phyloP scores from a whole-genome alignment of 92 coral and sea anemone genomes.

The Siderastrea siderea region DNA sequence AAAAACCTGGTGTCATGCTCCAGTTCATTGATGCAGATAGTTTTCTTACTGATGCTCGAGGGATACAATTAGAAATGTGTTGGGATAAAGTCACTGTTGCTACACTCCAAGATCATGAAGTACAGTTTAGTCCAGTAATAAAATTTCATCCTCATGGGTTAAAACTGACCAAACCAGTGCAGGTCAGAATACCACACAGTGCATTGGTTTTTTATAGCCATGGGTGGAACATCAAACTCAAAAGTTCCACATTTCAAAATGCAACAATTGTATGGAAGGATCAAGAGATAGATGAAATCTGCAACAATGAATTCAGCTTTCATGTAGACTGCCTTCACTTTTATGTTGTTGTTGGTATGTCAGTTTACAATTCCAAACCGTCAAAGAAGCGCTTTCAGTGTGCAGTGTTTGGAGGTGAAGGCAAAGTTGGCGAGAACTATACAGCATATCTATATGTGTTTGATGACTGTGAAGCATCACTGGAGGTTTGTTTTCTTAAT shows the following conservation, averaged over 20 bases:
- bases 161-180: constrained; percentile 5
- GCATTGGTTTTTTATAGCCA: constrained; percentile 43
- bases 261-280: constrained; percentile 38
- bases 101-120: constrained; percentile 51
- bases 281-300: constrained; percentile 1
- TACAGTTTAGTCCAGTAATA: constrained; percentile 78
- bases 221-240: constrained; percentile 51
- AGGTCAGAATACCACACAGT: constrained; percentile 73
- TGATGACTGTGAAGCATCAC: constrained; percentile 86
- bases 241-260: constrained; percentile 4
- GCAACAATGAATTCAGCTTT: constrained; percentile 59
- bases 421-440: constrained; percentile 42
- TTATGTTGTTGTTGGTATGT: constrained; percentile 59
- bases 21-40: constrained; percentile 48
- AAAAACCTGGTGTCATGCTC: constrained; percentile 53
- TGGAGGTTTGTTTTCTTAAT: constrained; percentile 40
- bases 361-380: constrained; percentile 33
- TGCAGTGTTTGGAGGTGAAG: constrained; percentile 77
- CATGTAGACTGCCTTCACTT: constrained; percentile 39
- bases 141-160: constrained; percentile 57
- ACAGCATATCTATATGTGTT: constrained; percentile 60
- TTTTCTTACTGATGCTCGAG: constrained; percentile 9
- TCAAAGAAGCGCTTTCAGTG: constrained; percentile 79
- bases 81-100: constrained; percentile 30
- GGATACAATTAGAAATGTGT: constrained; percentile 55